Evolutionary conservation across 1,140 invertebrate species (phyloP), one percentile per base, ranked within the genome.

Genomic region (Drosophila ficusphila): DNA sequence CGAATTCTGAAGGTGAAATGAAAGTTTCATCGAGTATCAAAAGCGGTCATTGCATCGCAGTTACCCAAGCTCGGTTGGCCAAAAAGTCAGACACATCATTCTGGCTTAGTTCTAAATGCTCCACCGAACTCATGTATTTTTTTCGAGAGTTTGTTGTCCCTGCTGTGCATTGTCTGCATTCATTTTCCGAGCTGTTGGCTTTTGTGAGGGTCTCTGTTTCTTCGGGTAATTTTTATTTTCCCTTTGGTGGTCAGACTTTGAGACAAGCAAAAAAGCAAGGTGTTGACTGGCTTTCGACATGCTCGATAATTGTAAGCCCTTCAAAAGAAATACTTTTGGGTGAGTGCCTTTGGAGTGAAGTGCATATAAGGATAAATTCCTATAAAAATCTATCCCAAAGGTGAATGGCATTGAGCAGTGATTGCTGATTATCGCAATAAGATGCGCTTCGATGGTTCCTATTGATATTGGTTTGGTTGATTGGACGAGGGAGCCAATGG

Each of bases 11-110:
- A 85, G 81, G 81, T 85, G 81, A 85, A 85, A 79, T 85, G 76
- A 86, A 86, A 74, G 81, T 79, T 69, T 41, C 34, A 25, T 9
- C 48, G 38, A 21, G 39, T 21, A 21, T 71, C 58, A 49, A 49
- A 12, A 51, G 31, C 76, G 79, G 81, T 85, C 81, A 76, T 73
- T 86, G 81, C 81, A 79, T 76, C 60, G 70, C 52, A 64, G 48
- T 68, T 64, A 11, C 9, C 12, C 44, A 2, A 41, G 12, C 21
- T 29, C 36, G 27, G 19, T 31, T 69, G 9, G 33, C 31, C 54
- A 52, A 47, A 53, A 86, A 86, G 73, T 73, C 81, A 86, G 81
- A 88, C 81, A 86, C 81, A 86, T 85, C 81, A 86, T 81, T 85
- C 79, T 74, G 81, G 81, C 83, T 85, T 77, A 86, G 68, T 38